Evolutionary conservation across 2,888 invertebrate species (phyloP), one percentile per base, ranked within the genome.

Genomic region (Eupsilia transversa): DNA sequence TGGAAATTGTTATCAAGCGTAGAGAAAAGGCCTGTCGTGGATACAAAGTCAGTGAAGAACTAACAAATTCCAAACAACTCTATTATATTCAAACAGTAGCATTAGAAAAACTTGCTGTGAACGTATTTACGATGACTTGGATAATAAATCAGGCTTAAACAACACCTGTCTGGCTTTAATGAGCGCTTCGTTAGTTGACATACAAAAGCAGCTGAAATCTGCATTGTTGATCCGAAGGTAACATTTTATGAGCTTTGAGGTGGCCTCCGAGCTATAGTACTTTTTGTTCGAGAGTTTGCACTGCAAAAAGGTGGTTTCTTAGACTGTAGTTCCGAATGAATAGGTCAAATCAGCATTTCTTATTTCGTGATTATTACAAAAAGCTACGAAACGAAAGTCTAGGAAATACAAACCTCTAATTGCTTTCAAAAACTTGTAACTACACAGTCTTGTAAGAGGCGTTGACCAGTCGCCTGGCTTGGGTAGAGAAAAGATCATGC

Each of bases 71-170:
- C 57, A 27, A 66, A 38, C 43, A 46, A 49, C 56, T 43, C 20
- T 27, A 52, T 66, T 59, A 72, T 49, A 64, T 57, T 52, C 20
- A 23, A 67, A 69, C 76, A 74, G 74, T 77, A 77, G 79, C 63
- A n/a, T 52, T 7, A 23, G 52, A 79, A 78, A 74, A 85, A 70
- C 64, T 81, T 27, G 57, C 69, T 68, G 63, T 49, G 59, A 63
- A 71, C 64, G 33, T 67, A 60, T 85, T 74, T 82, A 75, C 73
- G 72, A 82, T 77, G 56, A 27, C n/a, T 57, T 72, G 38, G 72
- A 79, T 54, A 79, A 77, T 85, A 85, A 86, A 85, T 86, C 76
- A 75, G 46, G 61, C n/a, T 73, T 72, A 83, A 65, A 78, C 77
- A 83, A 70, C 72, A 77, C 69, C 72, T 77, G 83, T 56, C 66